Evolutionary conservation across 2,113 vertebrate genomes (phyloP), one percentile per base, ranked within the genome.

Genomic region (Pelecanus crispus): DNA sequence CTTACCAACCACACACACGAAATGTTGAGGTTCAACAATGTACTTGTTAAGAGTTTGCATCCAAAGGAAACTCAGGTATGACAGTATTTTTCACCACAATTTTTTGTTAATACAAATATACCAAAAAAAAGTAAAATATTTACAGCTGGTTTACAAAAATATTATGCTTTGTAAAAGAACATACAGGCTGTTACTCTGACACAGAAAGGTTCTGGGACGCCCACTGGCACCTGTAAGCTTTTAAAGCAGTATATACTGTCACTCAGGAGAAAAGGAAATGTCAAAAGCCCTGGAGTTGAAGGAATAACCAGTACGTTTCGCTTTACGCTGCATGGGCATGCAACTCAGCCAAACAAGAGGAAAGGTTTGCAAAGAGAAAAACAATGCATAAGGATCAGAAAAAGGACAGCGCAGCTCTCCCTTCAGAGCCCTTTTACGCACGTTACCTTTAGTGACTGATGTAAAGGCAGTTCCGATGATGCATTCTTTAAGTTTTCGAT

Each of bases 361-460:
- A 58, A 84, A 49, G 19, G 22, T 55, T 56, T 52, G 52, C 61
- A 62, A 78, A 40, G 42, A 78, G 36, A 49, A 96, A 52, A 77
- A 11, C 26, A 80, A 32, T 2, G 20, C 15, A 17, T 53, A 70
- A 86, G 24, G 17, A 77, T 77, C 65, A 92, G n/a, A 24, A 62
- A 84, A 59, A 61, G 31, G 20, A 80, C 12, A 47, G n/a, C 1
- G 10, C 1, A 61, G 65, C 36, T 59, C 61, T 86, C n/a, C 40
- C 34, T 45, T 58, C 68, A 90, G 36, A 86, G 77, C 25, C 74
- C 47, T 53, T 94, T 28, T 34, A 4, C 36, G 47, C 13, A 82
- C 6, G 2, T 94, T 92, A 99, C 99, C 99, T 99, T 97, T 40
- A 99, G 97, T 74, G 97, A 97, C 14, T 97, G 95, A 84, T 98